Conservation (phyloP, 2,888 invertebrate genomes). For the Polydrusus tereticollis region DNA sequence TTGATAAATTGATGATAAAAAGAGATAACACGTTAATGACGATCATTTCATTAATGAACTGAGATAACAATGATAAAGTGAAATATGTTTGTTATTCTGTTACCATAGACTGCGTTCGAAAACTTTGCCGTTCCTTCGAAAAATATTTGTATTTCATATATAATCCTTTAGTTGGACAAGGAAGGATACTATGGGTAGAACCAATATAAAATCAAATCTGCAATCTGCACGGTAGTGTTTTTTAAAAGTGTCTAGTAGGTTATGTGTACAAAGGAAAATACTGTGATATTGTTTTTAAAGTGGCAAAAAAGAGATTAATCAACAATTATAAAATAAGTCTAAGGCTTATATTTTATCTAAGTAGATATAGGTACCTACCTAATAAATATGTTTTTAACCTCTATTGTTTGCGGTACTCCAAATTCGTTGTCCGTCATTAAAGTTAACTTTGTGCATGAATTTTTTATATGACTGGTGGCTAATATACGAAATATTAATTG, state of each 20-base stretch:
- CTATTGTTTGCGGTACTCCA: background rate
- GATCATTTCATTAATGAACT: background rate
- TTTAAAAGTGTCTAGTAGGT: background rate
- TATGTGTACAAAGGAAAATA: background rate
- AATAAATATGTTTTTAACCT: background rate
- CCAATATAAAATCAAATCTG: background rate
- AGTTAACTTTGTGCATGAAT: background rate
- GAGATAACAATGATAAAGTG: background rate
- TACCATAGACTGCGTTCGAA: background rate
- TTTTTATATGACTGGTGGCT: background rate
- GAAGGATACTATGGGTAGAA: background rate
- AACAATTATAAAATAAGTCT: background rate
- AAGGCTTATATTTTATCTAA: background rate
- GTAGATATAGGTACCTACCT: too few relatives aligned
- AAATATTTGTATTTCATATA: background rate
- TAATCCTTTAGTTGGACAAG: background rate
- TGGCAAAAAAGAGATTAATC: background rate
- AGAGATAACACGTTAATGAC: background rate
- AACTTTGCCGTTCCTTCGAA: background rate
- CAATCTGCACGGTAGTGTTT: background rate
- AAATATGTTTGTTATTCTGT: background rate
- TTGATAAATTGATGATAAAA: background rate
- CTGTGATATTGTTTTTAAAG: background rate
- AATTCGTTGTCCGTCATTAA: background rate
- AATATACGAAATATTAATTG: background rate